Base-by-base conservation (phyloP, 2,888 invertebrate genomes). In the Campoplex capitator region DNA sequence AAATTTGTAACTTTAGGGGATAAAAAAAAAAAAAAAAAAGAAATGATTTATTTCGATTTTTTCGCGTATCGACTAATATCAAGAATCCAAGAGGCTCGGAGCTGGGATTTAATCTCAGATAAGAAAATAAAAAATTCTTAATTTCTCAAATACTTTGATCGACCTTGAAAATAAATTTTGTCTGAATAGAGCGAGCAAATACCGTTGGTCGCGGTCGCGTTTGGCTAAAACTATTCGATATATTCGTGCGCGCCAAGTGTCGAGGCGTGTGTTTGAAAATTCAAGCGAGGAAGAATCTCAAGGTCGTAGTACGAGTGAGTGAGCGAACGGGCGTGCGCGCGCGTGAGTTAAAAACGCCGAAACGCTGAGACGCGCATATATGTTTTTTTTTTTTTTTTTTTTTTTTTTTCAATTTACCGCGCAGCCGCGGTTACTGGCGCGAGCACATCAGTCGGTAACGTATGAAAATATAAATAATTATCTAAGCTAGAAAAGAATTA, bases 251-350 rank as follows among this genome's bases (percentile, higher is more conserved):
- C 35, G 54, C 62, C 62, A 32, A 62, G 32, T 32, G 32, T 13
- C 28, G 62, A 62, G 56, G 68, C 51, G 67, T 23, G 48, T 51
- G 48, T 73, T 81, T 48, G 73, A 73, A 81, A 81, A 77, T 83
- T 78, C 54, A 81, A 80, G 81, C 78, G 78, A 58, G 65, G 73
- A 88, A 88, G 86, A 88, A 88, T 88, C 81, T 88, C 89, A 88
- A 89, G 89, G 88, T 62, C 88, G 83, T 56, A 58, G 45, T 67
- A 4, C 16, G 32, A 62, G 32, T 16, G 32, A 13, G 62, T 23
- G 56, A 23, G n/a, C 23, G 23, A 23, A 23, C 23, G 23, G 23
- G 23, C 38, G 38, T 3, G 9, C 58, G 58, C 67, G 67, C 56
- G 76, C 76, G 65, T 67, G 65, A 56, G 73, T 77, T 77, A n/a